Evolutionary conservation across 2,797 vertebrate species (phyloP).

Genomic region (Gymnothorax reevesii): DNA sequence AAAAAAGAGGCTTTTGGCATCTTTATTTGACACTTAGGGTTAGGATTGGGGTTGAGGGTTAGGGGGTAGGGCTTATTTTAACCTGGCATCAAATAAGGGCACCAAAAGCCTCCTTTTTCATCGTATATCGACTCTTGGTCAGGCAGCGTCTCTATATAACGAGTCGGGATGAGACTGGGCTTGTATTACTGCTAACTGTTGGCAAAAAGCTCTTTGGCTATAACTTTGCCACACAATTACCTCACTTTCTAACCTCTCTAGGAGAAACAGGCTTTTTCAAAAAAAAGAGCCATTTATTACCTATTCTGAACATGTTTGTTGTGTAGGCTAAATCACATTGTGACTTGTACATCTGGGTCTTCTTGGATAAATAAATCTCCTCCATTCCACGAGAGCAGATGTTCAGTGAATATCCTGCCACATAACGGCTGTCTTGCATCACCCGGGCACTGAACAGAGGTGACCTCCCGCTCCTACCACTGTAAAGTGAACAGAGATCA

Average conservation of each 20-base stretch:
- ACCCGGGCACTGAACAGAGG: background rate
- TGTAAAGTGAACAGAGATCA: background rate
- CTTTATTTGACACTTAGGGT: no score
- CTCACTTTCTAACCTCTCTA: background rate
- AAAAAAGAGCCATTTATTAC: background rate
- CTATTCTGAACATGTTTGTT: background rate
- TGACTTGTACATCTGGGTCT: background rate
- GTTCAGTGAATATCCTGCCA: background rate
- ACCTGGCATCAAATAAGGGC: no score
- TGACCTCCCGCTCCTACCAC: background rate
- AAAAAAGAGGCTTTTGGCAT: no score
- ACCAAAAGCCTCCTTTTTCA: no score
- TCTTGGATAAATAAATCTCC: conserved; percentile 10
- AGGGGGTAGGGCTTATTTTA: no score
- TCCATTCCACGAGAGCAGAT: conserved; percentile 2
- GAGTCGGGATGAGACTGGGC: background rate
- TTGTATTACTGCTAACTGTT: background rate
- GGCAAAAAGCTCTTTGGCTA: background rate
- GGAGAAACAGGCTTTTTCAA: conserved; percentile 4
- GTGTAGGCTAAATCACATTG: background rate
- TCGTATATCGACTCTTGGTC: no score
- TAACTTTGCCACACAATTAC: background rate
- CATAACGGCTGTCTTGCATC: conserved; percentile 8
- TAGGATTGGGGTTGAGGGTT: no score
- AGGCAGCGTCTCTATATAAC: no score